Evolutionary conservation across 2,888 invertebrate species (phyloP).

Genomic region (Erynnis tages): DNA sequence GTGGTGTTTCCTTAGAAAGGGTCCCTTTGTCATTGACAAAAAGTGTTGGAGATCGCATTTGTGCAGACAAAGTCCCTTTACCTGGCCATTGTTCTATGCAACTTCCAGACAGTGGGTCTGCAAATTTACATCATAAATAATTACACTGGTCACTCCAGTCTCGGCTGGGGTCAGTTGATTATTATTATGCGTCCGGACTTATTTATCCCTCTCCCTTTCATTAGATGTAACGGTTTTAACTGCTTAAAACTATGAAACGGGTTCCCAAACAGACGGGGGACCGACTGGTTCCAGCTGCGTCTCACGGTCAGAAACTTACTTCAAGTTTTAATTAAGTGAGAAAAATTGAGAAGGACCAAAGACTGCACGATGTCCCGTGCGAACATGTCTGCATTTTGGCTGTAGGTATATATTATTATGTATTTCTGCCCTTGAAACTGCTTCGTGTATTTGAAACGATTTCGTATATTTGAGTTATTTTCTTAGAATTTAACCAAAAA

Average conservation of each 20-base stretch:
- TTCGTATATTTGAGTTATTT: neutral
- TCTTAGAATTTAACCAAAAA: neutral
- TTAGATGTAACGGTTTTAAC: conserved; percentile 81
- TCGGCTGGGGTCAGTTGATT: conserved; percentile 72
- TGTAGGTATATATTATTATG: neutral
- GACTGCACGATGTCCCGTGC: conserved; percentile 4
- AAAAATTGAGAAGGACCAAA: conserved; percentile 39
- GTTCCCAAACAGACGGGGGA: conserved; percentile 64
- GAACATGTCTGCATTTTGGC: neutral
- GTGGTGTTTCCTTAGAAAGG: conserved; percentile 80
- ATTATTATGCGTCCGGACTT: conserved; percentile 68
- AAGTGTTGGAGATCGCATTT: conserved; percentile 73
- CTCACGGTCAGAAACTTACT: conserved; percentile 73
- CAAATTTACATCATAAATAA: conserved; percentile 74
- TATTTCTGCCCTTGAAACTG: neutral
- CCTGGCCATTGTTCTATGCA: conserved; percentile 74
- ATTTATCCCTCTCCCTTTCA: conserved; percentile 77
- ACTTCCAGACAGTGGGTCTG: conserved; percentile 72
- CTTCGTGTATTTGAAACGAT: too few relatives aligned
- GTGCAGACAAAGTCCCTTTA: conserved; percentile 73
- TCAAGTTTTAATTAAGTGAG: conserved; percentile 64
- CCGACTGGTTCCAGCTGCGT: conserved; percentile 65
- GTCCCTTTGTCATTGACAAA: conserved; percentile 78
- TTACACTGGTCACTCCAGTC: conserved; percentile 72
- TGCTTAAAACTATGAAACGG: conserved; percentile 80